These are phyloP conservation scores for Pseudopipra pipra DNA, from an alignment of 2,113 vertebrate genomes.

Conservation along the genomic window DNA sequence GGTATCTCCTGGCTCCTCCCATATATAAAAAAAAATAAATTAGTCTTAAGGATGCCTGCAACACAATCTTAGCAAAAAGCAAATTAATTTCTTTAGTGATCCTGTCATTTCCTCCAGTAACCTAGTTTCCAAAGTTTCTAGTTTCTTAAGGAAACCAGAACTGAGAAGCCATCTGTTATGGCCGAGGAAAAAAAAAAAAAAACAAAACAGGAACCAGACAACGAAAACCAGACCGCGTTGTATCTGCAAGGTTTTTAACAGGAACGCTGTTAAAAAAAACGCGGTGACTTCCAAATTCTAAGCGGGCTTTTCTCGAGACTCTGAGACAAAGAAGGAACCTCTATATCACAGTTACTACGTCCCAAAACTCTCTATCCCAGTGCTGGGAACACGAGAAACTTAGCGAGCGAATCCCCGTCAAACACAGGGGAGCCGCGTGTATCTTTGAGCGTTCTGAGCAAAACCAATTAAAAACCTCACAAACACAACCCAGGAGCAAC, in stretches of 20 bases:
- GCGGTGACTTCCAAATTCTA: not conserved
- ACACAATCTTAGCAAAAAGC: not conserved
- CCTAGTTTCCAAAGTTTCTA: not conserved
- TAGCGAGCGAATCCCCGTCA: not conserved
- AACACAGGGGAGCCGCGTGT: rapidly evolving
- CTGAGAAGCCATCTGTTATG: not conserved
- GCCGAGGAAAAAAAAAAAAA: not conserved
- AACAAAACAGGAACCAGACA: not conserved
- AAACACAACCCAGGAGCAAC: not conserved
- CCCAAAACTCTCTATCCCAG: not conserved
- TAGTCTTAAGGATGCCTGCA: not conserved
- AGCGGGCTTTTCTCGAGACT: not conserved
- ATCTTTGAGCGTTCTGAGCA: rapidly evolving
- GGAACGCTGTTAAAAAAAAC: not conserved
- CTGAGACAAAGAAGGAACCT: not conserved
- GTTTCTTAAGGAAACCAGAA: not conserved
- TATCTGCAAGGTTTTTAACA: not conserved
- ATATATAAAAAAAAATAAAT: not conserved
- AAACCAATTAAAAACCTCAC: not conserved
- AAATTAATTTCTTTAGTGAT: not conserved
- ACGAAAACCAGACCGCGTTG: rapidly evolving
- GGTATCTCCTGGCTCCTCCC: not conserved
- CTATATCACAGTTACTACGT: not conserved
- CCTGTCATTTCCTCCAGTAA: not conserved
- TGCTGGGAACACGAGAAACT: not conserved